Evolutionary conservation across 1,140 invertebrate species (phyloP), one percentile per base, ranked within the genome.

Genomic region (Papilio glaucus): DNA sequence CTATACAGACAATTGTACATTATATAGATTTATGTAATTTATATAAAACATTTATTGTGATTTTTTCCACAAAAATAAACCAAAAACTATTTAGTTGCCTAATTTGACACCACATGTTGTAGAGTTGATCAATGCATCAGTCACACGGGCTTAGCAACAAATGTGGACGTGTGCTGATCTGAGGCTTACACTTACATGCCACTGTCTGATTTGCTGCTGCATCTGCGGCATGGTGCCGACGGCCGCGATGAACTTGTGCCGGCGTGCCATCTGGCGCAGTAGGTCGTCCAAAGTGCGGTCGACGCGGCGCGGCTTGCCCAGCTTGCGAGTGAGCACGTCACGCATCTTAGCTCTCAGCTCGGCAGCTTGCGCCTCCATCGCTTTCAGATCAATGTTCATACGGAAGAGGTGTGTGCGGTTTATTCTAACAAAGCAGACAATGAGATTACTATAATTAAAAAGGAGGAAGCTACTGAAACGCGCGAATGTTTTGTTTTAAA

Each of bases 361-460:
- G 12, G 77, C 63, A 3, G 85, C 87, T 24, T 81, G 73, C 0
- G 72, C 77, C 53, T 88, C 84, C 89, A 93, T 91, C 1, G 82
- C 85, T n/a, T 81, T 82, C 7, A 92, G 63, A 53, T 92, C 90
- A 15, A 92, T 78, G 76, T 90, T 89, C 90, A 91, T 92, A 2
- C 90, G 90, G 76, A 91, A 91, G 15, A 91, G 69, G 73, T 92
- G 90, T 0, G 88, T 91, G 33, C 87, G 86, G 63, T 91, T 92
- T 39, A 90, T 77, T 71, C 90, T 92, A 61, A 9, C 71, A 67
- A 60, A 13, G 10, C 7, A 45, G 6, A 33, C 29, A 33, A 3
- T 33, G 29, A 6, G 6, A 33, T 33, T 33, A 33, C 29, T 33
- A 33, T 33, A 33, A 3, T 6, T 33, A 33, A 33, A 2, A 33